A percentile compares a stretch with the other conserved stretches of the same genome.
phyloP scores from a whole-genome alignment of 2,113 vertebrate genomes.

The Serinus canaria region DNA sequence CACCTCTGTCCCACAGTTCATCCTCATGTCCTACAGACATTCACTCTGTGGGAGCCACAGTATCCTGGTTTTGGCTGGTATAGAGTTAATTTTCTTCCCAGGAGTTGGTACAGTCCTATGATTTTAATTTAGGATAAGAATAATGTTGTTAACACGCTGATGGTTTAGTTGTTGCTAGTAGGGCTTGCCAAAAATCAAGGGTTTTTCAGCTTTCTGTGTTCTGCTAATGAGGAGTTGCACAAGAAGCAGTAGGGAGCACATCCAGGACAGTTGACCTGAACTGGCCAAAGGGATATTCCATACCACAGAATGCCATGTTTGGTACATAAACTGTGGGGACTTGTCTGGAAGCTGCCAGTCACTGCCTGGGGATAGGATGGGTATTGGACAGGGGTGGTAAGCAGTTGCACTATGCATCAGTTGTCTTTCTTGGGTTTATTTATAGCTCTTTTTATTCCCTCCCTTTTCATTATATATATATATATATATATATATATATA shows the following conservation, averaged over 20 bases:
- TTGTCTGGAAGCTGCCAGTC: neutral
- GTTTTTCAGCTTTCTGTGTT: neutral
- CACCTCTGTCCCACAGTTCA: neutral
- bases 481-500: too few relatives aligned
- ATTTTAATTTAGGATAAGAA: neutral
- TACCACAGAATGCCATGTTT: neutral
- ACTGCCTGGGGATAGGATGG: rapidly evolving
- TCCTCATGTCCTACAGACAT: neutral
- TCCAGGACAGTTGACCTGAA: neutral
- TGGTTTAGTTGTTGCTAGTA: neutral
- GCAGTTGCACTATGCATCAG: neutral
- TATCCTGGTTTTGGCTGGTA: neutral
- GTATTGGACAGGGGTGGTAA: neutral
- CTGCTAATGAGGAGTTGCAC: neutral
- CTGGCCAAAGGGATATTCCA: neutral
- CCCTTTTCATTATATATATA: too few relatives aligned
- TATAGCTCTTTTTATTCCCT: neutral
- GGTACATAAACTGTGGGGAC: neutral
- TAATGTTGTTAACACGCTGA: neutral
- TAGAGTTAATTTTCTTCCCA: neutral
- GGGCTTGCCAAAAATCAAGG: neutral
- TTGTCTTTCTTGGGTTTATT: neutral
- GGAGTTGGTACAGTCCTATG: neutral
- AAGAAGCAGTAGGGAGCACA: neutral
- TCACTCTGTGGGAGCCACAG: neutral